phyloP scores from a whole-genome alignment of 2,888 invertebrate species.

The Pedicia rivosa region DNA sequence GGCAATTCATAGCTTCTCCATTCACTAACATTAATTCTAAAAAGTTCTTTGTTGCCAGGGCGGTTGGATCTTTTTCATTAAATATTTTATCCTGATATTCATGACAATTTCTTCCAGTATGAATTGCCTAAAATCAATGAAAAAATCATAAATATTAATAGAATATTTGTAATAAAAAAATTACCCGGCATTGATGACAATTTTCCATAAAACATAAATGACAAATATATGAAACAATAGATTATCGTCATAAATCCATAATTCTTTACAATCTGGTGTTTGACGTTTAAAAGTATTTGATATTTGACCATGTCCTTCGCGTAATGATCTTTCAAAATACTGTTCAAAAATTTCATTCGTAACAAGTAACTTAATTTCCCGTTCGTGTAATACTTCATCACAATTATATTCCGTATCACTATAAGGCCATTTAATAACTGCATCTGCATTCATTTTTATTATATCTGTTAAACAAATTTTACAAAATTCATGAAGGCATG shows the following conservation, averaged over 20 bases:
- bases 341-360: background rate
- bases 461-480: background rate
- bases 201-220: slow-evolving; percentile 1
- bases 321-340: slow-evolving; percentile 2
- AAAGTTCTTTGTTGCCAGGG: background rate
- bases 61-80: background rate
- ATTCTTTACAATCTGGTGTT: slow-evolving; percentile 6
- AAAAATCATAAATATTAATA: no score
- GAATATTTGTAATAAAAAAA: no score
- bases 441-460: background rate
- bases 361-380: slow-evolving; percentile 4
- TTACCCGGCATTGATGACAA: slow-evolving; percentile 3
- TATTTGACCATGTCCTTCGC: background rate
- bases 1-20: background rate
- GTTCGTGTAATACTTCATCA: slow-evolving; percentile 3
- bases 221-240: background rate
- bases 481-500: slow-evolving; percentile 7
- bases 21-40: background rate
- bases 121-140: background rate
- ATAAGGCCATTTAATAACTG: slow-evolving; percentile 3
- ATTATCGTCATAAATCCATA: background rate
- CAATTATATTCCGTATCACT: background rate
- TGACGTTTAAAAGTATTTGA: slow-evolving; percentile 4
- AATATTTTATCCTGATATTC: slow-evolving; percentile 1
- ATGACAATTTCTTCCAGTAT: background rate